Evolutionary conservation across 2,113 vertebrate genomes (phyloP).

Genomic region (Oryzias melastigma): DNA sequence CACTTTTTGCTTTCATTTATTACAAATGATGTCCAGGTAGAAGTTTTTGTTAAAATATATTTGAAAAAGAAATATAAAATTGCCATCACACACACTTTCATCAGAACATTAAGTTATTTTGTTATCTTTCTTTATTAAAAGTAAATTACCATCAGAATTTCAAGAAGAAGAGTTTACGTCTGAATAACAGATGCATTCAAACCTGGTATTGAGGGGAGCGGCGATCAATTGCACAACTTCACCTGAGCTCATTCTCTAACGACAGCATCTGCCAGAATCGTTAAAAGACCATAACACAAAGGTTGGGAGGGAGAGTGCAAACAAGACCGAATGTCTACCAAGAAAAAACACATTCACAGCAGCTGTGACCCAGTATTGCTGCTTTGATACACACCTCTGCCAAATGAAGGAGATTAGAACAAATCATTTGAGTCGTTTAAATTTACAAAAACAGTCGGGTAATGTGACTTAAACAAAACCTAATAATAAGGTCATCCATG

Average conservation of each 20-base stretch:
- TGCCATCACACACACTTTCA: neutral
- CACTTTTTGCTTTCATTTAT: neutral
- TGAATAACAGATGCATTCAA: conserved; percentile 42
- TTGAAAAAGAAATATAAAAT: neutral
- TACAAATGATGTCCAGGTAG: neutral
- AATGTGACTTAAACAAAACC: neutral
- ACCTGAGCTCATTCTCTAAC: conserved; percentile 49
- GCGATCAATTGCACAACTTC: conserved; percentile 47
- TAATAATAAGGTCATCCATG: neutral
- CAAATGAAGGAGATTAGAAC: conserved; percentile 12
- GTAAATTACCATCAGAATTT: conserved; percentile 28
- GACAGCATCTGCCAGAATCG: conserved; percentile 64
- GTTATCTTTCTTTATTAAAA: conserved; percentile 28
- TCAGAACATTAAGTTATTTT: conserved; percentile 10
- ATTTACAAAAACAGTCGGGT: neutral
- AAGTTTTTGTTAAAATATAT: neutral
- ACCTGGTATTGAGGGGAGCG: conserved; percentile 47
- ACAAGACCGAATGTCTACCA: conserved; percentile 2
- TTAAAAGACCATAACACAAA: conserved; percentile 60
- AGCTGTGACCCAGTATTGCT: conserved; percentile 20
- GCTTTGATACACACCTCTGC: conserved; percentile 6
- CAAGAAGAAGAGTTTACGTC: conserved; percentile 24
- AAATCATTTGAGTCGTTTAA: conserved; percentile 2
- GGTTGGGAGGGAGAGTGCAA: conserved; percentile 29
- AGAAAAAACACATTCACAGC: conserved; percentile 14